Base-by-base conservation (phyloP, 2,888 invertebrate genomes). In the Gari tellinella region DNA sequence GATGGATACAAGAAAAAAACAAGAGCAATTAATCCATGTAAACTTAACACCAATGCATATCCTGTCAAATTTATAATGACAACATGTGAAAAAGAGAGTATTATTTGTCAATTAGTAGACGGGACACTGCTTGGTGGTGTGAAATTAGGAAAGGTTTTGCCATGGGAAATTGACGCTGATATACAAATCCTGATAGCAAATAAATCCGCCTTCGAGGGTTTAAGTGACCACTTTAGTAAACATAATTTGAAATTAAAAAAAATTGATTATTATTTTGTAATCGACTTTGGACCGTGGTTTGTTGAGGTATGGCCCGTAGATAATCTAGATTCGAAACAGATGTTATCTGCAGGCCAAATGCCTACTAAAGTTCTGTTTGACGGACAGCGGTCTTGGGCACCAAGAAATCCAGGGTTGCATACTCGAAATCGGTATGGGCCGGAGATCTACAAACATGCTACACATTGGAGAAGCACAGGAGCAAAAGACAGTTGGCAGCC, bases 61-160 rank as follows among this genome's bases (percentile, higher is more conserved):
- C 51, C 75, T 21, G 80, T 86, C 0, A 77, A 86, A 14, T 77
- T 75, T 43, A 66, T 85, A 2, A 74, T 89, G 60, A 76, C 74
- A 23, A 75, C 81, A 12, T 84, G 87, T 31, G 64, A 82, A n/a
- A 65, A 81, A n/a, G 26, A 74, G 5, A 77, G 78, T 10, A 72
- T 88, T 7, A 57, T 82, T 12, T 90, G 89, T 72, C 87, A 90
- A 60, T 64, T 90, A 15, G 84, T 86, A 40, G 85, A 89, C 17
- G 91, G 90, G 2, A 86, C 88, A 3, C 46, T 85, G 5, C 73
- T 91, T 5, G 90, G 91, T 15, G 90, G 91, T 17, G 88, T 90
- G n/a, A 91, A 91, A 69, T 81, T 91, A n/a, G n/a, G n/a, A n/a
- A n/a, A n/a, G n/a, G n/a, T n/a, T n/a, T n/a, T n/a, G n/a, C n/a